Conservation (phyloP, 2,113 vertebrate genomes). For the Tupaia tana region DNA sequence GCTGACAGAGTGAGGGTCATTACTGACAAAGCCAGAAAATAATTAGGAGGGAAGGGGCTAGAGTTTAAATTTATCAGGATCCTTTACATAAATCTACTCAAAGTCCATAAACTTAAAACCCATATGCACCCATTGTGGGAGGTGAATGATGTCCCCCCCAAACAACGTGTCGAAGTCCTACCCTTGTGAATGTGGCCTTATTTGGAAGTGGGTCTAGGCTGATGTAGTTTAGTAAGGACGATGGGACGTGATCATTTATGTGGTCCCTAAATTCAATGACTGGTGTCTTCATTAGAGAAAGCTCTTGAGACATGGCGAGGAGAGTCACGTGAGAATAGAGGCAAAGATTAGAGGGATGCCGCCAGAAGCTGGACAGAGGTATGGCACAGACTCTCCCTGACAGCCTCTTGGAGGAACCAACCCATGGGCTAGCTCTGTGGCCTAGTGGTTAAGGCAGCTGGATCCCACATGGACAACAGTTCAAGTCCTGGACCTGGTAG, state of each 20-base stretch:
- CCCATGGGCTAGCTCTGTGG: not conserved
- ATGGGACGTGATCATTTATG: conserved; percentile 3
- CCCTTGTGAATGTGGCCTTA: not conserved
- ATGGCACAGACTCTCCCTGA: not conserved
- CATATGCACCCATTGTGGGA: not conserved
- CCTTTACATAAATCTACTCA: conserved; percentile 36
- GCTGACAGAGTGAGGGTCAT: not conserved
- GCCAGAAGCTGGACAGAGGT: not conserved
- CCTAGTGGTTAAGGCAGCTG: too few relatives aligned
- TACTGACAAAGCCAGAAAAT: conserved; percentile 45
- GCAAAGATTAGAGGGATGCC: not conserved
- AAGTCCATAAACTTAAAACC: conserved; percentile 13
- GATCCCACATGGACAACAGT: too few relatives aligned
- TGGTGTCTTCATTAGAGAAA: conserved; percentile 18
- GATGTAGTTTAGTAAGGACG: not conserved
- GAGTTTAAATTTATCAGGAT: not conserved
- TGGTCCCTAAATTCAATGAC: not conserved
- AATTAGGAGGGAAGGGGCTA: not conserved
- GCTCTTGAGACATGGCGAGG: not conserved
- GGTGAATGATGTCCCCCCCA: not conserved
- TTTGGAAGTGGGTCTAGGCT: not conserved
- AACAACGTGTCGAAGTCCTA: not conserved
- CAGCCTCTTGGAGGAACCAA: not conserved
- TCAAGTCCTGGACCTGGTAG: too few relatives aligned
- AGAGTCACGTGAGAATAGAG: not conserved